Evolutionary conservation across 2,113 vertebrate genomes (phyloP).

Genomic region (Calidris pugnax): DNA sequence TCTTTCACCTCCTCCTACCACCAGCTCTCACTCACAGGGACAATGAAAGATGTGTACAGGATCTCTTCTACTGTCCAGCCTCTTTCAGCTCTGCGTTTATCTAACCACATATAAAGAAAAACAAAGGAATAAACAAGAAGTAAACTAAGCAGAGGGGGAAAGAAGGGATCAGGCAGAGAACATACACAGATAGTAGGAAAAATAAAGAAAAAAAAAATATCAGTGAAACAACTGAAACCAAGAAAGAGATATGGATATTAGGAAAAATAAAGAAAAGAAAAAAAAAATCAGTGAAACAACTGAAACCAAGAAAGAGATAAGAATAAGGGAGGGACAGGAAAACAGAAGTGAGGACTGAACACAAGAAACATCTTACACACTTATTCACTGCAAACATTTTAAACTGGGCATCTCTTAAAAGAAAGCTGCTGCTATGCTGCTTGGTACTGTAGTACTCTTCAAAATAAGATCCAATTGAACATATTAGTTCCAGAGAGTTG

Average conservation of each 20-base stretch:
- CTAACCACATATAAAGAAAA: background rate
- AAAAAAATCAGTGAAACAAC: no score
- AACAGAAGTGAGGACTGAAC: background rate
- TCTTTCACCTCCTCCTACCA: background rate
- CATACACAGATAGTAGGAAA: background rate
- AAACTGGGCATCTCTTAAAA: background rate
- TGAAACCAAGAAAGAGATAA: background rate
- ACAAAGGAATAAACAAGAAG: background rate
- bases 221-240: no score
- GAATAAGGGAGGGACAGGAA: background rate
- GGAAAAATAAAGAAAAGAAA: background rate
- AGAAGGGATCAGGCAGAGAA: background rate
- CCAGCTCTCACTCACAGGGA: background rate
- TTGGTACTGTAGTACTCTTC: background rate
- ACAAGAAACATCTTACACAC: background rate
- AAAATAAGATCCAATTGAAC: background rate
- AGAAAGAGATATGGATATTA: background rate
- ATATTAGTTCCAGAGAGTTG: background rate
- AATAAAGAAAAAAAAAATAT: background rate
- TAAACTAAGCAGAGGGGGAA: background rate
- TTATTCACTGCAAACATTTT: background rate
- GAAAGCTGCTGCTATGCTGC: background rate
- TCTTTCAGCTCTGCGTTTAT: background rate
- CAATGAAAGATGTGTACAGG: background rate
- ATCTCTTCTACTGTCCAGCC: background rate